phyloP scores from a whole-genome alignment of 2,888 invertebrate species.

The Drosophila vallismaia region DNA sequence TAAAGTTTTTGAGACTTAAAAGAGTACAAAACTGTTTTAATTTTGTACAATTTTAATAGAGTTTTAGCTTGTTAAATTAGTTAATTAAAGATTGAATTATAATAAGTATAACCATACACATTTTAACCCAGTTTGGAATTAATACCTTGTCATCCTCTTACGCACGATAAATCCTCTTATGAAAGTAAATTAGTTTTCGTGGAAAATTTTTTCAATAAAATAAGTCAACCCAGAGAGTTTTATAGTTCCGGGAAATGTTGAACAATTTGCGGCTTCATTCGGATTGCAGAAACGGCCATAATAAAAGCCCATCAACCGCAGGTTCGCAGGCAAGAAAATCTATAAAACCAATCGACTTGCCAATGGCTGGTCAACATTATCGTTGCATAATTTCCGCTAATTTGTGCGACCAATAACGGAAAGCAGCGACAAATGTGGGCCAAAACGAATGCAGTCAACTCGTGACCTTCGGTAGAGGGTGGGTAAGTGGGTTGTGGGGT shows the following conservation, averaged over 20 bases:
- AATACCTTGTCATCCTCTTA: slow-evolving; percentile 31
- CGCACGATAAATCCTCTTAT: slow-evolving; percentile 23
- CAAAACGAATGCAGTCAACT: slow-evolving; percentile 41
- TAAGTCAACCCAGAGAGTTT: slow-evolving; percentile 1
- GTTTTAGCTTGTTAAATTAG: too few species aligned
- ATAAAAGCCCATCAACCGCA: slow-evolving; percentile 25
- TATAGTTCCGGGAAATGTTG: slow-evolving; percentile 13
- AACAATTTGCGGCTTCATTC: slow-evolving; percentile 25
- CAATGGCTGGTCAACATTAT: slow-evolving; percentile 55
- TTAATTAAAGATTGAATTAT: too few species aligned
- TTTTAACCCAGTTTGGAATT: neutral
- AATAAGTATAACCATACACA: neutral
- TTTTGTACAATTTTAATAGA: too few species aligned
- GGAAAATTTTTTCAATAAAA: slow-evolving; percentile 22
- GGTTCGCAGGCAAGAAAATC: slow-evolving; percentile 22
- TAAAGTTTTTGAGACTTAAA: neutral
- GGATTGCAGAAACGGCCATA: slow-evolving; percentile 21
- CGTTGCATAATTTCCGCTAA: slow-evolving; percentile 70
- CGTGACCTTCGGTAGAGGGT: neutral
- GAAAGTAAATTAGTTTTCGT: slow-evolving; percentile 27
- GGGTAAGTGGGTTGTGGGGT: slow-evolving; percentile 1
- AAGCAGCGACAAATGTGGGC: slow-evolving; percentile 41
- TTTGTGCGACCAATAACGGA: slow-evolving; percentile 51
- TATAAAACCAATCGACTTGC: slow-evolving; percentile 22
- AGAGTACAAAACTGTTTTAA: too few species aligned